These are phyloP conservation scores for Bombylius major DNA, from an alignment of 2,888 invertebrate species.

Conservation along the genomic window DNA sequence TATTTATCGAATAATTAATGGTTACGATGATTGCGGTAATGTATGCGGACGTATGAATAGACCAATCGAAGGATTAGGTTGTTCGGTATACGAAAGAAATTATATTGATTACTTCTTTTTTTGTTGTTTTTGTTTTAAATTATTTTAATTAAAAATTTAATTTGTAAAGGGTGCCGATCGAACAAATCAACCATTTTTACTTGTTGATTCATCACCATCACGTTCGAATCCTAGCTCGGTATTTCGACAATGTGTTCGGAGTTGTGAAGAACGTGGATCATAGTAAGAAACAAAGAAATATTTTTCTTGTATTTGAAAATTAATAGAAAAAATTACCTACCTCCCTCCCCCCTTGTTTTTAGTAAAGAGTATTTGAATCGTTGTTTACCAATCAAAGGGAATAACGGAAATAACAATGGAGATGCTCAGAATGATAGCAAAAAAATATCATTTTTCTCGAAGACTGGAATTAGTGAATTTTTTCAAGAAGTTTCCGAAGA, in stretches of 20 bases:
- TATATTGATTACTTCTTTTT: too few relatives aligned
- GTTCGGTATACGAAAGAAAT: conserved; percentile 26
- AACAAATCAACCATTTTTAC: conserved; percentile 22
- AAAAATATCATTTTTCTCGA: conserved; percentile 37
- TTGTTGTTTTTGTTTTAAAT: not conserved
- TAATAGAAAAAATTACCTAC: not conserved
- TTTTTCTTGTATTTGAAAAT: not conserved
- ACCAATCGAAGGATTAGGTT: conserved; percentile 8
- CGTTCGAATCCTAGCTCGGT: not conserved
- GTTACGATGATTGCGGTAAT: conserved; percentile 51
- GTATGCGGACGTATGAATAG: conserved; percentile 41
- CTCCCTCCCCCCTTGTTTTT: conserved; percentile 18
- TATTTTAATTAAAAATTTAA: conserved; percentile 20
- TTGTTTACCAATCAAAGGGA: conserved; percentile 24
- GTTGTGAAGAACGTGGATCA: conserved; percentile 21
- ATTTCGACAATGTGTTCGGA: conserved; percentile 28
- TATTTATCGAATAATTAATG: conserved; percentile 44
- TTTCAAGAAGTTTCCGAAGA: conserved; percentile 49
- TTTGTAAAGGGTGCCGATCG: conserved; percentile 14
- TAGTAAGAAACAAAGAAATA: conserved; percentile 22
- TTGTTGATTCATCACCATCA: conserved; percentile 18
- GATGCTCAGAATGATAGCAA: not conserved
- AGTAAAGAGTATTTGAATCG: conserved; percentile 41
- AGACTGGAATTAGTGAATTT: conserved; percentile 40
- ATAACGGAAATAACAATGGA: conserved; percentile 24